A percentile compares a stretch with the other conserved stretches of the same genome.
phyloP scores from a whole-genome alignment of 2,888 invertebrate species.

The Lysandra coridon region DNA sequence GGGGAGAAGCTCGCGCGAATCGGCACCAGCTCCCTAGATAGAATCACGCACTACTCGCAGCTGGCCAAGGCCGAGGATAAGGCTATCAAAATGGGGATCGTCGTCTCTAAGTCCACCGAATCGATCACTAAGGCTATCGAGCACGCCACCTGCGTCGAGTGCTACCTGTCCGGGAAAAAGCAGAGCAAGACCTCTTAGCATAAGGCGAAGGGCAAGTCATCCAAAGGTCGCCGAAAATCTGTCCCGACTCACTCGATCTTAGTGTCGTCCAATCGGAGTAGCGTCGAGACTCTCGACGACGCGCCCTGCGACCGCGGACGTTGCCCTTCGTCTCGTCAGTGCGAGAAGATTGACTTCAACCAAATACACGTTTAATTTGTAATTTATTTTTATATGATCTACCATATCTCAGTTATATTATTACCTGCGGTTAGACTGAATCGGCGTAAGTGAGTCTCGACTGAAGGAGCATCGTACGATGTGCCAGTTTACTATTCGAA shows the following conservation, averaged over 20 bases:
- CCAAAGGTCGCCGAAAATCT: constrained; percentile 69
- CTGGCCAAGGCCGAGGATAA: constrained; percentile 75
- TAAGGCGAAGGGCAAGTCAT: constrained; percentile 84
- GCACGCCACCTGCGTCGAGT: constrained; percentile 87
- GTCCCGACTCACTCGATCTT: constrained; percentile 60
- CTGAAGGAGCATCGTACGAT: constrained; percentile 33
- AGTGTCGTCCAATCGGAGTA: constrained; percentile 72
- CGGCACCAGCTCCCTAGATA: constrained; percentile 74
- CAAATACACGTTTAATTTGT: constrained; percentile 82
- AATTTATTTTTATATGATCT: constrained; percentile 32
- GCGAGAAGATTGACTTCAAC: constrained; percentile 63
- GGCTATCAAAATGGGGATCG: constrained; percentile 78
- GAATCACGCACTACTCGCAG: constrained; percentile 74
- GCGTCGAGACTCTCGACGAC: constrained; percentile 69
- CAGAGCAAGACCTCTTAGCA: constrained; percentile 83
- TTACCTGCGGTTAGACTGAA: constrained; percentile 36
- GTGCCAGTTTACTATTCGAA: constrained; percentile 43
- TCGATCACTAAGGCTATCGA: constrained; percentile 81
- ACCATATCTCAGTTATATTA: constrained; percentile 34
- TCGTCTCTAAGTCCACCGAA: constrained; percentile 79
- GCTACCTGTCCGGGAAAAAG: constrained; percentile 83
- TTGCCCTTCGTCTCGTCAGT: constrained; percentile 62
- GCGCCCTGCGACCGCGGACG: constrained; percentile 54
- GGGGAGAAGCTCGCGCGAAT: constrained; percentile 70
- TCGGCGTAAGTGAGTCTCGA: constrained; percentile 31